Percentiles rank a stretch among this genome's conserved stretches.
These are phyloP conservation scores for Agriopis marginaria DNA, from an alignment of 2,888 invertebrate genomes.

Conservation along the genomic window DNA sequence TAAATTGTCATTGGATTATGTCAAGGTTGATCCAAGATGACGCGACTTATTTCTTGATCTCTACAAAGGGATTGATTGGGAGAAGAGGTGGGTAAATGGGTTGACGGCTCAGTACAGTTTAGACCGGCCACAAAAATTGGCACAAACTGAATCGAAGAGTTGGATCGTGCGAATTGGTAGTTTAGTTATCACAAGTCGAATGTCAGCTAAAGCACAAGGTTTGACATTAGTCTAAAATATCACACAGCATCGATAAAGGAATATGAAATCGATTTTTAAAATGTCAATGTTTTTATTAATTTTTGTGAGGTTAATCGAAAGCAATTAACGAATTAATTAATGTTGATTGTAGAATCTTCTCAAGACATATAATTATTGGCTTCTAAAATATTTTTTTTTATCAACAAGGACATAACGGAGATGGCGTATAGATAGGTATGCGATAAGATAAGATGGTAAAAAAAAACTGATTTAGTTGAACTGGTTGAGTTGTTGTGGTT, in stretches of 20 bases:
- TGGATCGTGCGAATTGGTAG: constrained; percentile 24
- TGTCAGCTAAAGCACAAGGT: constrained; percentile 27
- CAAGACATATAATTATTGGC: too few species aligned
- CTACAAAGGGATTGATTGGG: not conserved
- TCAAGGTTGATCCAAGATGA: too few species aligned
- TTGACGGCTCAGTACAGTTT: not conserved
- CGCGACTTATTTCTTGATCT: not conserved
- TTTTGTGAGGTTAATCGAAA: not conserved
- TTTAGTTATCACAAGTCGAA: constrained; percentile 24
- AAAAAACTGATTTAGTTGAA: too few species aligned
- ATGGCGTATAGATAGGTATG: too few species aligned
- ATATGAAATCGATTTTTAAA: constrained; percentile 21
- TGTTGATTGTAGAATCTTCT: not conserved
- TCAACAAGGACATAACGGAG: too few species aligned
- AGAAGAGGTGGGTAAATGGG: too few species aligned
- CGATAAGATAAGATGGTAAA: too few species aligned
- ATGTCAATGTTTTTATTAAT: constrained; percentile 22
- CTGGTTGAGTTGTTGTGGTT: too few species aligned
- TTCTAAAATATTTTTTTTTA: too few species aligned
- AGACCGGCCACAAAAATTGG: not conserved
- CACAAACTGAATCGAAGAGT: constrained; percentile 3
- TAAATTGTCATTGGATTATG: too few species aligned
- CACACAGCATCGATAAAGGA: constrained; percentile 19
- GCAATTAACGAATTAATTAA: constrained; percentile 3
- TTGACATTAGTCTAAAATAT: constrained; percentile 29